Percentiles rank a stretch among this genome's conserved stretches.
phyloP scores from a whole-genome alignment of 2,797 vertebrate species.

The Lindbergichthys nudifrons region DNA sequence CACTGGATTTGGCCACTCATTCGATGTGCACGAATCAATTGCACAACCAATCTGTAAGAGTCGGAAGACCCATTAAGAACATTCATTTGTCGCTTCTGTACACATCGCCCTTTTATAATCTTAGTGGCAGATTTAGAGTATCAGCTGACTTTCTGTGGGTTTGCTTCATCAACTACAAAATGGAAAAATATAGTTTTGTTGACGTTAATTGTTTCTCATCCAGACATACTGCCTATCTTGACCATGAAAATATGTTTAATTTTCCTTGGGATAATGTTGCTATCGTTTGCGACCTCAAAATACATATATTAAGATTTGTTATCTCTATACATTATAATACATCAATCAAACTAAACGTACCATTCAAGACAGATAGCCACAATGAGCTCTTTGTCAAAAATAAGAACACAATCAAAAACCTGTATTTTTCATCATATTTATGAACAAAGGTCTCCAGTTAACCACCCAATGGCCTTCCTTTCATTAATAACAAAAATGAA shows the following conservation, averaged over 20 bases:
- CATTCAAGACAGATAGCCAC: too few species aligned
- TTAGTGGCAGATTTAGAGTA: background rate
- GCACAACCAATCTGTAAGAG: slow-evolving; percentile 12
- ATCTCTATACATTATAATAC: too few species aligned
- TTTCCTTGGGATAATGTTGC: background rate
- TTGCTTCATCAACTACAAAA: background rate
- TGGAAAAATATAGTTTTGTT: background rate
- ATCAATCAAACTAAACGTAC: too few species aligned
- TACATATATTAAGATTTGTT: background rate
- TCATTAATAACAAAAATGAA: background rate
- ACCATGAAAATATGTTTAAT: background rate
- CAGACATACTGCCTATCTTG: background rate
- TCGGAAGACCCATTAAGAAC: slow-evolving; percentile 1
- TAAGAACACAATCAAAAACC: too few species aligned
- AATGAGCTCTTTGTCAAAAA: too few species aligned
- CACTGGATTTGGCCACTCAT: slow-evolving; percentile 32
- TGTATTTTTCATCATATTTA: background rate
- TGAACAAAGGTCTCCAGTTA: background rate
- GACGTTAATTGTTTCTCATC: background rate
- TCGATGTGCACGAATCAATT: slow-evolving; percentile 22
- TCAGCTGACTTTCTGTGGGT: background rate
- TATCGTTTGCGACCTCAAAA: too few species aligned
- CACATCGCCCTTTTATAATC: background rate
- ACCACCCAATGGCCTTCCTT: background rate
- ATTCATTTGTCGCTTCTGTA: background rate